Conservation (phyloP, 1,140 invertebrate species). For the Achroia grisella region DNA sequence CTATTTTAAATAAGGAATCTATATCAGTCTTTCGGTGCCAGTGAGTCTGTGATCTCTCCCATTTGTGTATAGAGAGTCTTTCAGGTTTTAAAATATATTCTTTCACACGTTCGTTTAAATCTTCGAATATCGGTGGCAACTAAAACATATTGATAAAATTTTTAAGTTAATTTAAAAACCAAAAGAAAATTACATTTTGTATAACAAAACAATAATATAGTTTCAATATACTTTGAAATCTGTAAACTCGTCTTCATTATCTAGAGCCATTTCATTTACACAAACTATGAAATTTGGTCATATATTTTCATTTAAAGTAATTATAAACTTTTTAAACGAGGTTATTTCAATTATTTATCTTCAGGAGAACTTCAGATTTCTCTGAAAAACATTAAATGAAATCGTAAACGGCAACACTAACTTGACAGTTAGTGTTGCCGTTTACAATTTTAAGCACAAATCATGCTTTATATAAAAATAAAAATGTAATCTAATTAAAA, state of each 20-base stretch:
- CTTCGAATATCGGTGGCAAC: constrained; percentile 60
- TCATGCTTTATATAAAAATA: too few relatives aligned
- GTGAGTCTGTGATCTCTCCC: constrained; percentile 56
- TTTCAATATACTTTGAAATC: constrained; percentile 22
- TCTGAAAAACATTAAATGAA: too few relatives aligned
- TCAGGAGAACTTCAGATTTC: too few relatives aligned
- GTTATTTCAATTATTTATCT: too few relatives aligned
- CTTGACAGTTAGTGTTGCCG: too few relatives aligned
- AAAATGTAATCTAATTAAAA: too few relatives aligned
- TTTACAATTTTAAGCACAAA: too few relatives aligned
- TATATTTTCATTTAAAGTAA: too few relatives aligned
- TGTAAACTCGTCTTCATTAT: constrained; percentile 27
- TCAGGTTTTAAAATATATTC: constrained; percentile 60
- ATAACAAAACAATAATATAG: background rate
- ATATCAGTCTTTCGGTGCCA: constrained; percentile 56
- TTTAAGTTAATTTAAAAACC: background rate
- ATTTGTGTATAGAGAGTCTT: constrained; percentile 57
- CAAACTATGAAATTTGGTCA: too few relatives aligned
- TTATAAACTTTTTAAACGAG: too few relatives aligned
- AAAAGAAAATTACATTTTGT: background rate
- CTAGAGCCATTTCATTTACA: constrained; percentile 20
- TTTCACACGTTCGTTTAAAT: constrained; percentile 54
- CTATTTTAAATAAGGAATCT: constrained; percentile 46
- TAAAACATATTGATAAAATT: constrained; percentile 28
- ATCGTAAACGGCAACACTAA: too few relatives aligned